phyloP scores from a whole-genome alignment of 2,888 invertebrate genomes.

The Sclerodermus sp. region DNA sequence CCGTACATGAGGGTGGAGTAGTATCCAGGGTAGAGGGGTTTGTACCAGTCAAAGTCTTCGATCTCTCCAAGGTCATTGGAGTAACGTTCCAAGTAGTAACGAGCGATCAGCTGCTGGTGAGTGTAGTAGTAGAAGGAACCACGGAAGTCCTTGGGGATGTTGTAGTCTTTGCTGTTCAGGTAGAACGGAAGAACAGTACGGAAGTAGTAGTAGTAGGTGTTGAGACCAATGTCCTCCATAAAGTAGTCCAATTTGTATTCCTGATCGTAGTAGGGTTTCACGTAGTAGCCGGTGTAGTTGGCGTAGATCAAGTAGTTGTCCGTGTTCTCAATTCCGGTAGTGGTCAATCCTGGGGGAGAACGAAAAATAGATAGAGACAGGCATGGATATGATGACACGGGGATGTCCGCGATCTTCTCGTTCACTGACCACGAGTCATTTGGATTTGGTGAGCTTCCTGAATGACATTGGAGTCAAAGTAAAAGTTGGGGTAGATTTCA shows the following conservation, averaged over 20 bases:
- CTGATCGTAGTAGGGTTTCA: constrained; percentile 54
- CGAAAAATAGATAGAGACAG: too few relatives aligned
- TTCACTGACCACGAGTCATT: constrained; percentile 56
- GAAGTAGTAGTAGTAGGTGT: constrained; percentile 70
- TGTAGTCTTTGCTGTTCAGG: constrained; percentile 63
- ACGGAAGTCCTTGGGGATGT: constrained; percentile 62
- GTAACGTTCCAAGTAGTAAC: constrained; percentile 72
- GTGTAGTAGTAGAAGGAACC: constrained; percentile 69
- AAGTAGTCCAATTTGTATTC: constrained; percentile 70
- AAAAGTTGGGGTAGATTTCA: constrained; percentile 73
- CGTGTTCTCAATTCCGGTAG: constrained; percentile 22
- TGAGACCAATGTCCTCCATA: constrained; percentile 70
- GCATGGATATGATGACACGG: too few relatives aligned
- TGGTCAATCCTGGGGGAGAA: constrained; percentile 13
- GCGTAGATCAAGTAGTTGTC: constrained; percentile 64
- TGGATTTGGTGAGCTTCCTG: constrained; percentile 66
- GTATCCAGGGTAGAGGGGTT: constrained; percentile 61
- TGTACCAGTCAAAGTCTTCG: constrained; percentile 63
- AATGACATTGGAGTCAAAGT: constrained; percentile 68
- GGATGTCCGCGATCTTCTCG: too few relatives aligned
- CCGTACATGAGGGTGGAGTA: constrained; percentile 66
- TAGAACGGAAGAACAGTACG: constrained; percentile 70
- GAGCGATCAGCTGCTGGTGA: constrained; percentile 69
- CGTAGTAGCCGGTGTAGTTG: constrained; percentile 65
- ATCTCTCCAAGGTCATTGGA: constrained; percentile 67